Base-by-base conservation (phyloP, 1,140 invertebrate genomes). In the Pseudachorutes palmiensis region DNA sequence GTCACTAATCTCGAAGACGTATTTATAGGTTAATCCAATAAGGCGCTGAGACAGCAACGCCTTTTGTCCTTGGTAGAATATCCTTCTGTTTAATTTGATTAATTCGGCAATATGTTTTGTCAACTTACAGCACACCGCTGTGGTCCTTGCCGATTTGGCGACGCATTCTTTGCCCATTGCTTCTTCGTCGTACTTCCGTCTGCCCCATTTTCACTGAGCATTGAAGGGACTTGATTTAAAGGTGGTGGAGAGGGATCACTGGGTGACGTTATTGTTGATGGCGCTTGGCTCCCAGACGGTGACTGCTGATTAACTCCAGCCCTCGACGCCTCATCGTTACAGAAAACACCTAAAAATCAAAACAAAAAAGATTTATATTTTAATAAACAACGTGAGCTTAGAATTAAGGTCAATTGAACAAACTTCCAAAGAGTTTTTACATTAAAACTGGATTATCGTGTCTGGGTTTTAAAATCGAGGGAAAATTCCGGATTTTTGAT, bases 141-240 rank as follows among this genome's bases (percentile, higher is more conserved):
- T 60, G 87, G 87, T 61, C 88, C 88, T 79, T 89, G 88, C 65
- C 88, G 79, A 76, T 88, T 89, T 28, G 88, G 88, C 33, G 88
- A 89, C 30, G 86, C 84, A 70, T 87, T 83, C 77, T 89, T 89
- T 2, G 85, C 84, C 68, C 87, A 82, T 70, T 85, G 82, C 76
- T 87, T 88, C 76, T 86, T 88, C n/a, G 82, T 80, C 24, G 78
- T 67, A n/a, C 69, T n/a, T 65, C 80, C 81, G 28, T 75, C 77
- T 62, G 29, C n/a, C 5, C 24, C 12, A 30, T 2, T 2, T 28
- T 41, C 51, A 24, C 5, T 9, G 24, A 55, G 51, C 14, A 55
- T 14, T 26, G 24, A 55, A 5, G 51, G 9, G 24, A 14, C 51
- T 5, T 3, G 5, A 55, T 5, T 14, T 55, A 9, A 9, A 22